Evolutionary conservation across 2,797 vertebrate species (phyloP).

Genomic region (Lepilemur septentrionalis): DNA sequence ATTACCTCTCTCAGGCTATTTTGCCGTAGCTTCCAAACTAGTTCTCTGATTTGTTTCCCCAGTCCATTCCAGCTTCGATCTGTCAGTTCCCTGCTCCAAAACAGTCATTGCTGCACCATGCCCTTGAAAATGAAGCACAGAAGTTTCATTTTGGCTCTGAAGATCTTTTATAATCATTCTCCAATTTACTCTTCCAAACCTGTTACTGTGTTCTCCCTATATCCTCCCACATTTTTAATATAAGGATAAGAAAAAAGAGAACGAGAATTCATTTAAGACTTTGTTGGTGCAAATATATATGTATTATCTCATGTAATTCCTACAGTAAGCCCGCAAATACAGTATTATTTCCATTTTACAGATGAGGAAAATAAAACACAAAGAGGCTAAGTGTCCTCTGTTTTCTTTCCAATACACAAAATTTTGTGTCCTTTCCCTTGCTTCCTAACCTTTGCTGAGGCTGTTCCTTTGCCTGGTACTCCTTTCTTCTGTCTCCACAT

Average conservation of each 20-base stretch:
- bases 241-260: conserved; percentile 28
- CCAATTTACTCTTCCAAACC: background rate
- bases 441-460: background rate
- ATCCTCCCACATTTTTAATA: background rate
- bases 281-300: background rate
- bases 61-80: background rate
- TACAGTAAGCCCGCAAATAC: background rate
- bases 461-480: background rate
- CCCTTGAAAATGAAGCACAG: background rate
- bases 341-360: background rate
- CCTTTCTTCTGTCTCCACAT: background rate
- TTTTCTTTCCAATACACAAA: background rate
- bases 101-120: background rate
- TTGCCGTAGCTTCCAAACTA: background rate
- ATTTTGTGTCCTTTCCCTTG: background rate
- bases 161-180: background rate
- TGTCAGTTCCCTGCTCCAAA: background rate
- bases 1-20: background rate
- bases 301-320: background rate
- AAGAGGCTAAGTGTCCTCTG: background rate
- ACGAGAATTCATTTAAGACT: background rate
- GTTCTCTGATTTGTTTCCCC: background rate
- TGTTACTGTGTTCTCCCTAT: background rate
- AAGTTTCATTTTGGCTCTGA: background rate
- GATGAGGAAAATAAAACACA: background rate